These are phyloP conservation scores for Sceloporus undulatus DNA, from an alignment of 2,113 vertebrate genomes.

Conservation along the genomic window DNA sequence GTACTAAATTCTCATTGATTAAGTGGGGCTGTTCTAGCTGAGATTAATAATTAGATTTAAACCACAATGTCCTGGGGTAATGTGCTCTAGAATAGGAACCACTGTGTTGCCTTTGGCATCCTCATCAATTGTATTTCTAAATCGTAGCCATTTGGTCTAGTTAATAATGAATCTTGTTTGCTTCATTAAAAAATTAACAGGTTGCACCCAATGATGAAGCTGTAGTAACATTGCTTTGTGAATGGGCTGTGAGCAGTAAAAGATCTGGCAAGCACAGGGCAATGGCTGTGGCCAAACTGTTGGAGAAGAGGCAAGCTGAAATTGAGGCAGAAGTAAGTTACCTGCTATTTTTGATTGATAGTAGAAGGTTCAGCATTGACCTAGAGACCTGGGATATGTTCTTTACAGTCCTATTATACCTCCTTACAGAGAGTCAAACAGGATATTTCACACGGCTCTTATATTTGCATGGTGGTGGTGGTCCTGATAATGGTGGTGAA, in stretches of 20 bases:
- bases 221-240: slow-evolving; percentile 75
- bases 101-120: background rate
- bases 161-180: background rate
- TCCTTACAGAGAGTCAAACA: background rate
- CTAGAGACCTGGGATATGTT: background rate
- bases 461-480: background rate
- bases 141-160: background rate
- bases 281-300: slow-evolving; percentile 78
- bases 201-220: slow-evolving; percentile 72
- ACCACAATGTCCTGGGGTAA: background rate
- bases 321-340: slow-evolving; percentile 78
- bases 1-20: no score
- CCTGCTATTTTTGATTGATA: background rate
- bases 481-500: background rate
- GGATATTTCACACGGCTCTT: background rate
- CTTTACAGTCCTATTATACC: background rate
- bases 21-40: background rate
- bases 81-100: no score
- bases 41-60: no score
- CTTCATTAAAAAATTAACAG: slow-evolving; percentile 39
- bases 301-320: slow-evolving; percentile 81
- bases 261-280: slow-evolving; percentile 79
- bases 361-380: background rate
- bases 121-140: fast-evolving
- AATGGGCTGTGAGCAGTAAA: slow-evolving; percentile 81